Percentiles rank a stretch among this genome's conserved stretches.
These are phyloP conservation scores for Gavia stellata DNA, from an alignment of 2,113 vertebrate species.

Conservation along the genomic window DNA sequence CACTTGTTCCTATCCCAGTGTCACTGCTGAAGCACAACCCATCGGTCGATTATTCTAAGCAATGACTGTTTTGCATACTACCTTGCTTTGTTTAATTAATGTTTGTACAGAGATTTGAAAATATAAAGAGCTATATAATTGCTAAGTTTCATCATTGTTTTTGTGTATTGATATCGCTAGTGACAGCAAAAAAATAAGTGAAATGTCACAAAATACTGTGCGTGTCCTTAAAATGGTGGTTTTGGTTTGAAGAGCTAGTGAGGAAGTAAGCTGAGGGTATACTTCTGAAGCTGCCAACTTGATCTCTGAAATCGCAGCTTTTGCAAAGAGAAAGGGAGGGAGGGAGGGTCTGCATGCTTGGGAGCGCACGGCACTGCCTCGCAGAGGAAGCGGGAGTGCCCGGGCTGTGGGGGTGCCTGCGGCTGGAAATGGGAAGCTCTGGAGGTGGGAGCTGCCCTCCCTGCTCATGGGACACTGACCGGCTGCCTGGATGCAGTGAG, in stretches of 20 bases:
- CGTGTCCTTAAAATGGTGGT: background rate
- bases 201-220: background rate
- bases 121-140: constrained; percentile 37
- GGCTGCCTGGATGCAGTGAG: rapidly evolving
- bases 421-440: background rate
- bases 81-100: constrained; percentile 37
- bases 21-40: background rate
- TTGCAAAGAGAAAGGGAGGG: background rate
- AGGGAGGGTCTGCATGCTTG: background rate
- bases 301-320: background rate
- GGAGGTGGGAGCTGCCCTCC: background rate
- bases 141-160: constrained; percentile 1
- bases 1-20: background rate
- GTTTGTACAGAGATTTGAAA: constrained; percentile 46
- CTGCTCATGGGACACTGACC: rapidly evolving
- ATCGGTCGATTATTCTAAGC: background rate
- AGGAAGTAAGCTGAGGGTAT: background rate
- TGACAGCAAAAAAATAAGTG: background rate
- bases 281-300: background rate
- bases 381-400: rapidly evolving
- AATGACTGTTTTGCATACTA: constrained; percentile 18
- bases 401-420: rapidly evolving
- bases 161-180: background rate
- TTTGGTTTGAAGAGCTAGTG: background rate
- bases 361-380: rapidly evolving